Base-by-base conservation (phyloP, 2,888 invertebrate genomes). In the Cephus nigrinus region DNA sequence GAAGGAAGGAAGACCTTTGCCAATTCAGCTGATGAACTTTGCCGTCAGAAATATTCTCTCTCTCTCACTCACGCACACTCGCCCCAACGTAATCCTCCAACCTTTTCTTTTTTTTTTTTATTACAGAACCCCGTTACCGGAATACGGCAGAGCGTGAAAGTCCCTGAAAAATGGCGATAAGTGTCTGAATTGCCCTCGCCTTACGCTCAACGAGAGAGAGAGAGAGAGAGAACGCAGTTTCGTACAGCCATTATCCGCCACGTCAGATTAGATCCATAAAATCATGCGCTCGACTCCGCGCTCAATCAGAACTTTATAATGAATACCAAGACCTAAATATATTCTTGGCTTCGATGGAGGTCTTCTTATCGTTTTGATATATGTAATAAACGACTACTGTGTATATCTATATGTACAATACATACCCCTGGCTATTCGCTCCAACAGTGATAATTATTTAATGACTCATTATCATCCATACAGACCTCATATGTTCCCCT, bases 391-490 rank as follows among this genome's bases (percentile, higher is more conserved):
- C 9, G 23, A 23, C 55, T 55, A 55, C 55, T 55, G 55, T 55
- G 23, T 55, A 40, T 15, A 40, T 5, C 31, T 31, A 12, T 5
- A 40, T 15, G 23, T 23, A 55, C 9, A 15, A 23, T 23, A 23
- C 23, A 23, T 23, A 55, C 23, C 23, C 23, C 23, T 2, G 2
- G 55, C 15, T 9, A 55, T 2, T 9, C 23, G 1, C 9, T 9
- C 5, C 55, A 23, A 75, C 76, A 76, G 78, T 79, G 84, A 83
- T 83, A 84, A 86, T 85, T 82, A 86, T 86, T 85, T 86, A 85
- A 85, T 85, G 84, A 83, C 82, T 86, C 86, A 86, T 85, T 85
- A 86, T 85, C 84, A 80, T 79, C 23, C 23, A 55, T 23, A 9
- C 23, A 23, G 55, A 23, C 55, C 55, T 55, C 15, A 15, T 55